Conservation (phyloP, 2,797 vertebrate species). For the Bucorvus abyssinicus region DNA sequence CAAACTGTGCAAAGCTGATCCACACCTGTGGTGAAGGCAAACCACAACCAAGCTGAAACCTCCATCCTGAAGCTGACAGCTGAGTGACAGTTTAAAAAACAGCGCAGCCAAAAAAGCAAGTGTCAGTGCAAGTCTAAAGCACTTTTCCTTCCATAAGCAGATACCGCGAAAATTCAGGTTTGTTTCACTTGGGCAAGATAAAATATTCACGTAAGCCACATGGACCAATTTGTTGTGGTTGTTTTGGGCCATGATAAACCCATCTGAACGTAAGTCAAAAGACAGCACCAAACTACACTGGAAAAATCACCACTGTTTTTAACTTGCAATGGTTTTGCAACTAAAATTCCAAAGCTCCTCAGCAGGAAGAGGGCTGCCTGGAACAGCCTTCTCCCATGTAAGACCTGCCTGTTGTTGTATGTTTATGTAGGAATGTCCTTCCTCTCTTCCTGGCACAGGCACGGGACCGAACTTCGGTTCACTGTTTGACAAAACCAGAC, state of each 20-base stretch:
- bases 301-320: not conserved
- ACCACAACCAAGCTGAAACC: not conserved
- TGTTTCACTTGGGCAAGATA: not conserved
- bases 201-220: fast-evolving
- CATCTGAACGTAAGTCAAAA: not conserved
- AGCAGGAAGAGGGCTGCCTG: not conserved
- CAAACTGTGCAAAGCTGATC: slow-evolving; percentile 96
- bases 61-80: fast-evolving
- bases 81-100: fast-evolving
- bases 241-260: not conserved
- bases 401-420: fast-evolving
- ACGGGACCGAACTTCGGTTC: fast-evolving
- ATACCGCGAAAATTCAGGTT: fast-evolving
- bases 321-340: not conserved
- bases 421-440: fast-evolving
- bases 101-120: not conserved
- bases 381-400: not conserved
- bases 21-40: slow-evolving; percentile 82
- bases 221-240: not conserved
- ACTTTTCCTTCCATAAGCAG: not conserved
- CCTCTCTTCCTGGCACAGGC: not conserved
- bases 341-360: not conserved
- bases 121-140: fast-evolving
- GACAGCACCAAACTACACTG: not conserved
- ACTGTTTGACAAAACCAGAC: not conserved